Evolutionary conservation across 2,888 invertebrate species (phyloP).

Genomic region (Troglohyphantes excavatus): DNA sequence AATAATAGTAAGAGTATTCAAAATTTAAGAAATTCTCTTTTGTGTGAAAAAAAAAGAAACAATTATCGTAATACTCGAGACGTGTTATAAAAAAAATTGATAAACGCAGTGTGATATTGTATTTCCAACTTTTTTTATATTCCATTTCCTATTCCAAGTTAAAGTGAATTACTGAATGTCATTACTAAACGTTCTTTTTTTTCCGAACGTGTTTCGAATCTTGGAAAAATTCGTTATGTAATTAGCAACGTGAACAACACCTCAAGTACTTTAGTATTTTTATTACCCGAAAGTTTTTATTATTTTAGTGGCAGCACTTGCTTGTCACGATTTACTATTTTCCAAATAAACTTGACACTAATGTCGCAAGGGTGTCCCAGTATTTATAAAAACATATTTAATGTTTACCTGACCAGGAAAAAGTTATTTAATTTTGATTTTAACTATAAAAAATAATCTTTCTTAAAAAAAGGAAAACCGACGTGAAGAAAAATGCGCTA

Average conservation of each 20-base stretch:
- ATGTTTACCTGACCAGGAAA: too few species aligned
- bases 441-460: too few species aligned
- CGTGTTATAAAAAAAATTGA: neutral
- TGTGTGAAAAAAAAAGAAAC: neutral
- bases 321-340: too few species aligned
- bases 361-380: too few species aligned
- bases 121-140: neutral
- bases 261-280: neutral
- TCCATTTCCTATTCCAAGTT: neutral
- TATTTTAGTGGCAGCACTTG: neutral
- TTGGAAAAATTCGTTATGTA: neutral
- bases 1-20: neutral
- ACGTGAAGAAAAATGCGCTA: too few species aligned
- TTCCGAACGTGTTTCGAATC: neutral
- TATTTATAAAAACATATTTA: too few species aligned
- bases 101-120: neutral
- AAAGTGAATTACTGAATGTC: neutral
- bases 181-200: neutral
- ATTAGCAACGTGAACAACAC: neutral
- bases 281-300: neutral
- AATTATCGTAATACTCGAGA: constrained; percentile 1
- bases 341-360: too few species aligned
- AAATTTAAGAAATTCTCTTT: too few species aligned
- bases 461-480: too few species aligned
- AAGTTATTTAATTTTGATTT: too few species aligned